Evolutionary conservation across 2,797 vertebrate genomes (phyloP), one percentile per base, ranked within the genome.

Genomic region (Spinibarbus caldwelli): DNA sequence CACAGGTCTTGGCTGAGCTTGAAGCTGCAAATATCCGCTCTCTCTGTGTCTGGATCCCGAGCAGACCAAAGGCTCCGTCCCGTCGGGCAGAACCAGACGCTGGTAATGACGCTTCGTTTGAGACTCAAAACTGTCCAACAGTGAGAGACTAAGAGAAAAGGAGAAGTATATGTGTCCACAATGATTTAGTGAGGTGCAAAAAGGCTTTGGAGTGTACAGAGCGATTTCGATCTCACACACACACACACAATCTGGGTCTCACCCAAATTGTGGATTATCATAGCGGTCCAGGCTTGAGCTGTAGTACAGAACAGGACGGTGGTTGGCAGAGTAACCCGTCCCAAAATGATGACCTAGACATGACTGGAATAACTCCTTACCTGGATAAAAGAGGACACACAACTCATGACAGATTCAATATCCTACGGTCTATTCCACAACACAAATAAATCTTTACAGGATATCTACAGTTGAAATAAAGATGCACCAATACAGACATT

Each of bases 221-320:
- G 49, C 1, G 36, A 57, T 82, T 47, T 73, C 1, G 0, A 29
- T n/a, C n/a, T n/a, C n/a, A 72, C 41, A 72, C 70, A 71, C 36
- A 68, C 70, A 43, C 70, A 47, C 38, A 45, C n/a, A 70, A 79
- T 36, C n/a, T 68, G 73, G 78, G 59, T 86, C 91, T 89, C 81
- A 94, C 93, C 91, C 91, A 72, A 91, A 87, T 15, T 72, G 84
- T 67, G 91, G 92, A 88, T 90, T 94, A 88, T 91, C 92, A 72
- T 4, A 75, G 77, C 45, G 75, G 71, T 93, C 91, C 89, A 92
- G 75, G 78, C 85, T 89, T 78, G 91, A 87, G 12, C 62, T 90
- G 86, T 93, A 89, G 83, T 83, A 89, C 1, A 92, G 15, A 45
- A 81, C 90, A 17, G 91, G 91, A 82, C 91, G 91, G 38, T 89